Percentiles rank a stretch among this genome's conserved stretches.
These are phyloP conservation scores for Aethina tumida DNA, from an alignment of 1,140 invertebrate species.

Conservation along the genomic window DNA sequence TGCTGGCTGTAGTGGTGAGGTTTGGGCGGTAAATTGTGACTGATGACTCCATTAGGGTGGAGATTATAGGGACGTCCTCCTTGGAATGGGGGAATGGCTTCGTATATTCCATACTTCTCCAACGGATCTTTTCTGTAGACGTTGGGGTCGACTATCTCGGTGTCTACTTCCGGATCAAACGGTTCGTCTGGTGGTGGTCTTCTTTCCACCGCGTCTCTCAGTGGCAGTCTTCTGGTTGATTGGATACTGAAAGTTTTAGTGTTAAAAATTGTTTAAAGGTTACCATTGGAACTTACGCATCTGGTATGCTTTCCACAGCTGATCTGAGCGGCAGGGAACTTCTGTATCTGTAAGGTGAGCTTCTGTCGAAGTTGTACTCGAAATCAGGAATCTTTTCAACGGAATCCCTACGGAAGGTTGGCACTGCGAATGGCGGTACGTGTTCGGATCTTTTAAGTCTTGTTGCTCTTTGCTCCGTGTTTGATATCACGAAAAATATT, in stretches of 20 bases:
- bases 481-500: conserved; percentile 8
- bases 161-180: conserved; percentile 37
- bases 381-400: conserved; percentile 40
- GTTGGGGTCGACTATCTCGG: conserved; percentile 32
- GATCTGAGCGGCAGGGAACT: conserved; percentile 43
- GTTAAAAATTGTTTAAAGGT: conserved; percentile 18
- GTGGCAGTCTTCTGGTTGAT: conserved; percentile 32
- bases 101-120: neutral
- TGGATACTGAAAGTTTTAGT: conserved; percentile 15
- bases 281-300: conserved; percentile 25
- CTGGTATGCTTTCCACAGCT: conserved; percentile 47
- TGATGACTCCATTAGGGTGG: conserved; percentile 4
- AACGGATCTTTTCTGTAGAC: neutral
- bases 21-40: neutral
- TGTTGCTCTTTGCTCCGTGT: conserved; percentile 12
- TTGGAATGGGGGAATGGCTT: neutral
- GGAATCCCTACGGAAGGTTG: conserved; percentile 41
- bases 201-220: conserved; percentile 60
- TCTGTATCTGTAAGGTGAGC: conserved; percentile 22
- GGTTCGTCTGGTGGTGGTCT: conserved; percentile 45
- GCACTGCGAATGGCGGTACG: conserved; percentile 22
- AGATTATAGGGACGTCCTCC: neutral
- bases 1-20: neutral
- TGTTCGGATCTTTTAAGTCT: conserved; percentile 16
- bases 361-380: too few relatives aligned